Base-by-base conservation (phyloP, 2,797 vertebrate genomes). In the Chaenodraco wilsoni region DNA sequence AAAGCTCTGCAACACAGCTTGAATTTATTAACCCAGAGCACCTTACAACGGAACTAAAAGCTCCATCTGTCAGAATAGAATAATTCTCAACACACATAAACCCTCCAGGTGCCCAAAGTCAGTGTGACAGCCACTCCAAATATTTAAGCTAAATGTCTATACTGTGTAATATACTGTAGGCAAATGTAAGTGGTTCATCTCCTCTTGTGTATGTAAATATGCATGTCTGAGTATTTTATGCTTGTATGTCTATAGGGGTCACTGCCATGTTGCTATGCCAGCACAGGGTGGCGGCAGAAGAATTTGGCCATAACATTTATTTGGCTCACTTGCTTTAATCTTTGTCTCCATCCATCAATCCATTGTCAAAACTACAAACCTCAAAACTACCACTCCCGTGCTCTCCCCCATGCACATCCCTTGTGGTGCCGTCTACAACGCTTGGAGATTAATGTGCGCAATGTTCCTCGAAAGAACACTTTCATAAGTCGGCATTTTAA, bases 241-340 rank as follows among this genome's bases (percentile, higher is more conserved):
- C 40, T 23, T 57, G 48, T 6, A n/a, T 15, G n/a, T 75, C 60
- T 11, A 10, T 19, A 46, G 45, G 63, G 65, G 71, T 81, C 51
- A 57, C 52, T 67, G 40, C 40, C 49, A 15, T 41, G 88, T 93
- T 93, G 76, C 89, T 60, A 88, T 88, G 87, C 58, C 80, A 79
- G 65, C 73, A 56, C 50, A 37, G 55, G 55, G 63, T 60, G 70
- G 37, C 51, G 69, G 79, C 62, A 27, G 10, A 84, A 79, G 89
- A 91, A 93, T 74, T 56, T 63, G 46, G 54, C 8, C 57, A 51
- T 49, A 9, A 14, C 54, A 50, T 80, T 37, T 19, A 45, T 69
- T 70, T 73, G 13, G 66, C 48, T 70, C 49, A 9, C 55, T 68
- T 10, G 54, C 72, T 80, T 56, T 76, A 65, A 56, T 70, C 45